Evolutionary conservation across 2,797 vertebrate species (phyloP).

Genomic region (Ciconia nigra): DNA sequence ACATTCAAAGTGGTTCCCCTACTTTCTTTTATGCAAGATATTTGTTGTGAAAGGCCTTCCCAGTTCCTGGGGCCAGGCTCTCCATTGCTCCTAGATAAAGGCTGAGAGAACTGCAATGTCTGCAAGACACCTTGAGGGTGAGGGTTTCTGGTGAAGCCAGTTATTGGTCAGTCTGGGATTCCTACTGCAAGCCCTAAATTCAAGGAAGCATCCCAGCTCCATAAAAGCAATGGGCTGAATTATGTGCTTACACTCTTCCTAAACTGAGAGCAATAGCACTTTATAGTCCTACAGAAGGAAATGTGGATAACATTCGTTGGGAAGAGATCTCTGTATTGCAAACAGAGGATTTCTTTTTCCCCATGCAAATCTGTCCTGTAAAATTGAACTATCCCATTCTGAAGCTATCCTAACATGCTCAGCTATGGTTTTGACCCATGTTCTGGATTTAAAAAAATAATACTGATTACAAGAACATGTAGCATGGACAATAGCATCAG

Average conservation of each 20-base stretch:
- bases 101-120: background rate
- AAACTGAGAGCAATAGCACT: background rate
- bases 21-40: background rate
- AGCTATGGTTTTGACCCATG: background rate
- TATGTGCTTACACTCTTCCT: background rate
- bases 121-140: background rate
- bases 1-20: background rate
- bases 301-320: background rate
- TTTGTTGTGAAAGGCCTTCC: background rate
- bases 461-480: background rate
- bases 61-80: background rate
- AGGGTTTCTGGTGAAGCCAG: background rate
- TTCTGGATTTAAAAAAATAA: background rate
- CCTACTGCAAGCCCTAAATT: background rate
- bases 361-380: background rate
- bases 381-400: background rate
- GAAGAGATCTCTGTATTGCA: background rate
- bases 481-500: background rate
- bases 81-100: background rate
- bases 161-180: background rate
- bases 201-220: background rate
- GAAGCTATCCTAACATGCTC: background rate
- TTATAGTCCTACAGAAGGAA: background rate
- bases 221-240: background rate
- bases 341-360: background rate